These are phyloP conservation scores for Nineta flava DNA, from an alignment of 2,888 invertebrate genomes.

Conservation along the genomic window DNA sequence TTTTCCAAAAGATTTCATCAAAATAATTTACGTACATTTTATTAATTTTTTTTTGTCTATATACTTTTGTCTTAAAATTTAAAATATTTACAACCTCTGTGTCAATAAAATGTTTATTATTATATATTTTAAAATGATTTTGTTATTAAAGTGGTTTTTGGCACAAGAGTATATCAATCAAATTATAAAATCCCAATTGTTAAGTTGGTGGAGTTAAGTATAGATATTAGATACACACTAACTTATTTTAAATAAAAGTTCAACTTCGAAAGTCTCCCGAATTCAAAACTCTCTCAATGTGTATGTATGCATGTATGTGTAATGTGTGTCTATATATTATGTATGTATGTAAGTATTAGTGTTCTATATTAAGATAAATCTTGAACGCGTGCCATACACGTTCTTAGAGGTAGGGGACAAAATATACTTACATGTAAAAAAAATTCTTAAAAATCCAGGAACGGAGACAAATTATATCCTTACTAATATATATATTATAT, in stretches of 20 bases:
- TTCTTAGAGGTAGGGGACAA: constrained; percentile 1
- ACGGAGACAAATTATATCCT: background rate
- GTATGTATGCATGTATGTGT: too few relatives aligned
- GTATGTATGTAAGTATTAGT: background rate
- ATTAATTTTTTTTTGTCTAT: background rate
- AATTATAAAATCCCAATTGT: background rate
- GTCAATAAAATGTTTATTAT: background rate
- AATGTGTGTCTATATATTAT: too few relatives aligned
- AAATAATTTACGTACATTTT: background rate
- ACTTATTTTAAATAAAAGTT: background rate
- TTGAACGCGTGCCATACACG: constrained; percentile 5
- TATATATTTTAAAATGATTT: background rate
- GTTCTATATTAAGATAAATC: constrained; percentile 3
- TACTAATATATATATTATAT: too few relatives aligned
- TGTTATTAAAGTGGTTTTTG: background rate
- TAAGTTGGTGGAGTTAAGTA: background rate
- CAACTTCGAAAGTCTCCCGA: too few relatives aligned
- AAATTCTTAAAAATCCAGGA: background rate
- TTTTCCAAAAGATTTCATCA: background rate
- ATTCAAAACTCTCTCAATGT: too few relatives aligned
- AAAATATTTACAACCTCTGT: too few relatives aligned
- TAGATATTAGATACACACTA: background rate
- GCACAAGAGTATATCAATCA: background rate
- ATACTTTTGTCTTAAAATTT: background rate
- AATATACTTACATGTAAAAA: too few relatives aligned